A percentile compares a stretch with the other conserved stretches of the same genome.
phyloP scores from a whole-genome alignment of 1,140 invertebrate species.

The Lepidurus packardi region DNA sequence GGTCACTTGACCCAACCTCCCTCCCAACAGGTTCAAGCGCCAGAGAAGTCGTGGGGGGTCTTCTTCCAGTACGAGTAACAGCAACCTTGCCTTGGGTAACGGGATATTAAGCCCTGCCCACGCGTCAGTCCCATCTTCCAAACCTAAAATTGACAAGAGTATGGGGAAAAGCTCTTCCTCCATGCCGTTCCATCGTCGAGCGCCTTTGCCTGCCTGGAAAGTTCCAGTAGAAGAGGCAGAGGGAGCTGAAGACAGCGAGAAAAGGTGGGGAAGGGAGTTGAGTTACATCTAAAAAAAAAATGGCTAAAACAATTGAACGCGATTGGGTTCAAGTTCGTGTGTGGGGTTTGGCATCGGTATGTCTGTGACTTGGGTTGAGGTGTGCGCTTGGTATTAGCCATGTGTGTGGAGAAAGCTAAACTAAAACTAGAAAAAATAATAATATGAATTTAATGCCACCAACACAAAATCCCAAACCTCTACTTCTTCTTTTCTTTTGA shows the following conservation, averaged over 20 bases:
- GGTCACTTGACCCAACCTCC: not conserved
- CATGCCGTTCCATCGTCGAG: constrained; percentile 34
- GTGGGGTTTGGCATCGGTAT: not conserved
- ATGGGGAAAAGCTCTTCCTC: constrained; percentile 8
- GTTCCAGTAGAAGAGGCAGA: constrained; percentile 35
- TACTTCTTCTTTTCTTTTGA: no score
- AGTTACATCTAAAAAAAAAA: not conserved
- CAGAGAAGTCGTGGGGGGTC: not conserved
- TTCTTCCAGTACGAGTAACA: constrained; percentile 24
- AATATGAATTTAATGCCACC: no score
- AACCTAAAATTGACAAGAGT: constrained; percentile 26
- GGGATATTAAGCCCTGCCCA: not conserved
- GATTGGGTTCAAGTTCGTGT: not conserved
- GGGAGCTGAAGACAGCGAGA: constrained; percentile 17
- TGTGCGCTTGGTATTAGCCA: not conserved
- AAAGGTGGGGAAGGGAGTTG: not conserved
- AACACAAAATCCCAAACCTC: no score
- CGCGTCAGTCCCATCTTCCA: constrained; percentile 10
- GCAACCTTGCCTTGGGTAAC: constrained; percentile 11
- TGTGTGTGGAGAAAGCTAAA: no score
- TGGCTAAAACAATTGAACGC: not conserved
- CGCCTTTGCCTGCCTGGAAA: constrained; percentile 36
- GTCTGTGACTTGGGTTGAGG: not conserved
- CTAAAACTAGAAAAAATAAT: no score
- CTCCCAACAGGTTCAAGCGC: constrained; percentile 26